These are phyloP conservation scores for Ancistrus triradiatus DNA, from an alignment of 2,113 vertebrate species.

Conservation along the genomic window DNA sequence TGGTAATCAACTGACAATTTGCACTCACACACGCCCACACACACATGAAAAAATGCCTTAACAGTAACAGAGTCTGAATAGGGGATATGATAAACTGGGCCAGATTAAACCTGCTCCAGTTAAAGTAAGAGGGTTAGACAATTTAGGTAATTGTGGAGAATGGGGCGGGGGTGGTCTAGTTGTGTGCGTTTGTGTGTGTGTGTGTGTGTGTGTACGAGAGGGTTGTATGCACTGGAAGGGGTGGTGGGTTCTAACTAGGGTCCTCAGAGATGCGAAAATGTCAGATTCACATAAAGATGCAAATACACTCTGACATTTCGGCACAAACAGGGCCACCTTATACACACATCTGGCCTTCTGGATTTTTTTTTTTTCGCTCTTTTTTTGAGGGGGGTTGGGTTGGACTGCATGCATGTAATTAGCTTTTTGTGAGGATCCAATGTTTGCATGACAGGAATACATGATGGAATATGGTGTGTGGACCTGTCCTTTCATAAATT, in stretches of 20 bases:
- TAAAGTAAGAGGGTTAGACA: neutral
- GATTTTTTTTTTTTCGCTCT: neutral
- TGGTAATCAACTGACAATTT: slow-evolving; percentile 2
- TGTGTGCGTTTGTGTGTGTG: neutral
- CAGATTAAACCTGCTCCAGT: neutral
- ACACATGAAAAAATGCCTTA: neutral
- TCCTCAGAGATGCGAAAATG: neutral
- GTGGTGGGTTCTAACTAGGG: neutral
- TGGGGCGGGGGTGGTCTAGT: neutral
- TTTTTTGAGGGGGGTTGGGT: neutral
- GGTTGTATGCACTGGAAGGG: neutral
- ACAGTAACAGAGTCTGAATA: neutral
- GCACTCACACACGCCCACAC: no score
- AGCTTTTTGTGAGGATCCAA: neutral
- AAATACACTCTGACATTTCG: slow-evolving; percentile 3
- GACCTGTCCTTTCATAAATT: no score
- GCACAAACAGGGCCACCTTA: neutral
- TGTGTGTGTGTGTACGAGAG: neutral
- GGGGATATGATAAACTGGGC: neutral
- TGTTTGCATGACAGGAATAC: no score
- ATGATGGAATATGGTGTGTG: no score
- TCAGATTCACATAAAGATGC: slow-evolving; percentile 2
- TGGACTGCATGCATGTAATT: neutral
- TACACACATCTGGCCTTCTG: neutral
- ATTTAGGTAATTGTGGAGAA: neutral